Conservation (phyloP, 1,140 invertebrate genomes). For the Mamestra configurata region DNA sequence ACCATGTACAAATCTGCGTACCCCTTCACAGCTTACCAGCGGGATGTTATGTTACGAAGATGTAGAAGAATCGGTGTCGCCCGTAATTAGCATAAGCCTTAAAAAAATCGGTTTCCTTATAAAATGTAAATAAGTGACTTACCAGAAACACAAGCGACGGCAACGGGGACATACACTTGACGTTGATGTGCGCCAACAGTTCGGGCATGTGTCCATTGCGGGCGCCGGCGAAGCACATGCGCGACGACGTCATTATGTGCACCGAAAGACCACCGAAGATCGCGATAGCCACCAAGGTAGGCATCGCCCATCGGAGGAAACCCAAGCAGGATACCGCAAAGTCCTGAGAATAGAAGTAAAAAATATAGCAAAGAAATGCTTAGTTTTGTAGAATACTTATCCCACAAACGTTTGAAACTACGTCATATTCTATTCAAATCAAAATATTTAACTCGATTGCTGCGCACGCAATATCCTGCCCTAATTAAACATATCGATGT, state of each 20-base stretch:
- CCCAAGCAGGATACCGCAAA: conserved; percentile 94
- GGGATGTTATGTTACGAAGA: too few species aligned
- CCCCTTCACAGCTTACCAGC: too few species aligned
- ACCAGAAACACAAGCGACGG: conserved; percentile 96
- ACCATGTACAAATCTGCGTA: too few species aligned
- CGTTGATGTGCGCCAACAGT: conserved; percentile 95
- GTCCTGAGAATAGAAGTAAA: conserved; percentile 89
- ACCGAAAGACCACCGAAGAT: conserved; percentile 96
- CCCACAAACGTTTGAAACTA: too few species aligned
- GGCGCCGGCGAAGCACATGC: conserved; percentile 97
- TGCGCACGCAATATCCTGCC: too few species aligned
- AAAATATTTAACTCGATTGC: too few species aligned
- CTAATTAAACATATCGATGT: too few species aligned
- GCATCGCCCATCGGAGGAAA: conserved; percentile 93
- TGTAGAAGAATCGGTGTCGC: too few species aligned
- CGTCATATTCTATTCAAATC: too few species aligned
- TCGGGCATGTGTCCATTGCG: conserved; percentile 96
- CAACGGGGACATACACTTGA: conserved; percentile 94
- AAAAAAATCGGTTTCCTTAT: too few species aligned
- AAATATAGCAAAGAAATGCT: background rate
- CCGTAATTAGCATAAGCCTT: too few species aligned
- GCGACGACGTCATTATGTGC: conserved; percentile 96
- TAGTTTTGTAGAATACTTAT: too few species aligned
- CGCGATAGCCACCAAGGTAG: conserved; percentile 95
- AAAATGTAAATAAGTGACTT: conserved; percentile 53